These are phyloP conservation scores for Amphiura filiformis DNA, from an alignment of 35 echinoderm and acorn worm species.

Conservation along the genomic window DNA sequence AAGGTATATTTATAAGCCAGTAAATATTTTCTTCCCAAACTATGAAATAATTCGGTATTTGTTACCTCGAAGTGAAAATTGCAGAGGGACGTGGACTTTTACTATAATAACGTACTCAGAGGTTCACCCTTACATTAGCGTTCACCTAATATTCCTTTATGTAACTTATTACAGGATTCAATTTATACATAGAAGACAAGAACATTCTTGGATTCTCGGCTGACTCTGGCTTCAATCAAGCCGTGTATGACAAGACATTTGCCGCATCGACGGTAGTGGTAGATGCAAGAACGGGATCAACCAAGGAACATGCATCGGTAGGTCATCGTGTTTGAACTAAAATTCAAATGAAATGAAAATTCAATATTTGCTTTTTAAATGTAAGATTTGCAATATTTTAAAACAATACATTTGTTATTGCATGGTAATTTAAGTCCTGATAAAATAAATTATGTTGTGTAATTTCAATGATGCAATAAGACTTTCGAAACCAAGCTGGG, in stretches of 20 bases:
- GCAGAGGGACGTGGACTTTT: too few relatives aligned
- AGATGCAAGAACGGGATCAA: conserved; percentile 10
- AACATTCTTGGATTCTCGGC: conserved; percentile 29
- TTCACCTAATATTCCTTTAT: too few relatives aligned
- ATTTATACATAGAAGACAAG: neutral
- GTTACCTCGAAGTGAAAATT: too few relatives aligned
- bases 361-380: neutral
- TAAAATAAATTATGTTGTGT: neutral
- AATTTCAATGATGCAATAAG: neutral
- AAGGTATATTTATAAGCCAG: too few relatives aligned
- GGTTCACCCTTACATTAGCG: too few relatives aligned
- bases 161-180: conserved; percentile 29
- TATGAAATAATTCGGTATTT: too few relatives aligned
- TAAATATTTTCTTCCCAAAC: too few relatives aligned
- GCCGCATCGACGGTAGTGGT: conserved; percentile 20
- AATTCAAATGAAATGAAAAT: neutral
- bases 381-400: neutral
- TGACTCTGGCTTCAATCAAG: conserved; percentile 44
- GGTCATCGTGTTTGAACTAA: neutral
- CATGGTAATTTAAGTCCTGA: neutral
- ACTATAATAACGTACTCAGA: too few relatives aligned
- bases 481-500: neutral
- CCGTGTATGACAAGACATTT: conserved; percentile 21
- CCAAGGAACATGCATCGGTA: conserved; percentile 29
- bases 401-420: neutral